These are phyloP conservation scores for Ammodramus savannarum DNA, from an alignment of 2,113 vertebrate genomes.

Conservation along the genomic window DNA sequence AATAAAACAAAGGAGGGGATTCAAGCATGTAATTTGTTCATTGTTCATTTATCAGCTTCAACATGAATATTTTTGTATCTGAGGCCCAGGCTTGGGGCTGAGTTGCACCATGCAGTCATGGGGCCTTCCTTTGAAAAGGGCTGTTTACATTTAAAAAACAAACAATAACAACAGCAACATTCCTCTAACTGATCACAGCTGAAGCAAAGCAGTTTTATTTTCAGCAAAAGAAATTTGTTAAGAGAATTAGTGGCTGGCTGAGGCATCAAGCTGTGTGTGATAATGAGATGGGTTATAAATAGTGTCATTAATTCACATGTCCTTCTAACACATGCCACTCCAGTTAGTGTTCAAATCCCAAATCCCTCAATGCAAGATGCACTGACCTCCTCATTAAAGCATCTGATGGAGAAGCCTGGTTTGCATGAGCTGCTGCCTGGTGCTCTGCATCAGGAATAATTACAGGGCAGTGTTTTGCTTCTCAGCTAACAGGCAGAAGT, in stretches of 20 bases:
- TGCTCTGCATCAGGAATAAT: neutral
- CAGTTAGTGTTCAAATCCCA: slow-evolving; percentile 6
- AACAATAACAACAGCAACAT: neutral
- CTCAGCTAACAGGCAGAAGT: neutral
- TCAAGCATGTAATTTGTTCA: slow-evolving; percentile 32
- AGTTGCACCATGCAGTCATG: neutral
- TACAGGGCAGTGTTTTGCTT: neutral
- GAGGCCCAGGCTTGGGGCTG: neutral
- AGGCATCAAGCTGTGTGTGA: slow-evolving; percentile 69
- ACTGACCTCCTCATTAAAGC: neutral
- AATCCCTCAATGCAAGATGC: neutral
- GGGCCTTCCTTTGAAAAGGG: neutral
- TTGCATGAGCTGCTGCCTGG: neutral
- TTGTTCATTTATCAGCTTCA: slow-evolving; percentile 34
- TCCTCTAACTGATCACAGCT: neutral
- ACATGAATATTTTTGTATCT: neutral
- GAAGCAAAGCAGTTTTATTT: slow-evolving; percentile 48
- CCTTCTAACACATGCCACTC: slow-evolving; percentile 63
- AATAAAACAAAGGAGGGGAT: neutral
- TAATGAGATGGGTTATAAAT: slow-evolving; percentile 77
- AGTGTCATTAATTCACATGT: slow-evolving; percentile 73
- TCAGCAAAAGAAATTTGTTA: slow-evolving; percentile 63
- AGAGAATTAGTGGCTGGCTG: slow-evolving; percentile 70
- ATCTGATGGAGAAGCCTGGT: neutral
- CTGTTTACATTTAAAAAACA: neutral